Conservation (phyloP, 2,113 vertebrate genomes). For the Hystrix cristata region DNA sequence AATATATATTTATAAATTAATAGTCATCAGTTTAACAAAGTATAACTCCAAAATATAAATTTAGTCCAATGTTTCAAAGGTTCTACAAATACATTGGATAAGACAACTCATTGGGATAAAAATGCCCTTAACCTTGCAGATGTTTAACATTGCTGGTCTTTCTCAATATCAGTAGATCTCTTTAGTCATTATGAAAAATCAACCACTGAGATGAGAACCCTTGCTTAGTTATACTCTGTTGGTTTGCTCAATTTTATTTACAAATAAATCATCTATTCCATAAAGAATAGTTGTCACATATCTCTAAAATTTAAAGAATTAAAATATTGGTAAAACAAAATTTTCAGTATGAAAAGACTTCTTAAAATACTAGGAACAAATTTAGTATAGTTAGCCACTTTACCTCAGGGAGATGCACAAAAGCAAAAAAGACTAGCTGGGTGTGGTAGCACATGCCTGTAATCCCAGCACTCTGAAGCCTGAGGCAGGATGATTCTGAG, state of each 20-base stretch:
- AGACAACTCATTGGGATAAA: not conserved
- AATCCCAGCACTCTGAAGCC: not conserved
- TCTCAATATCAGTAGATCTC: not conserved
- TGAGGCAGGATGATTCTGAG: not conserved
- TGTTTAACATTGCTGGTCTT: not conserved
- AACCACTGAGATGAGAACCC: not conserved
- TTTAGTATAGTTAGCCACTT: not conserved
- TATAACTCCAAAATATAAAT: conserved; percentile 21
- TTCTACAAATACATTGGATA: not conserved
- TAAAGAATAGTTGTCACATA: not conserved
- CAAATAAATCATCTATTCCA: conserved; percentile 29
- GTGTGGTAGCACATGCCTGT: not conserved
- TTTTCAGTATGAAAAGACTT: not conserved
- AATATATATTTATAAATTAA: not conserved
- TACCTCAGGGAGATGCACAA: not conserved
- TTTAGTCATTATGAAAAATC: not conserved
- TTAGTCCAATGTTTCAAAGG: conserved; percentile 22
- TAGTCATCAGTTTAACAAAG: not conserved
- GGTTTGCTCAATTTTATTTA: conserved; percentile 9
- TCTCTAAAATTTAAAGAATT: not conserved
- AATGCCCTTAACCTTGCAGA: not conserved
- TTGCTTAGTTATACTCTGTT: not conserved
- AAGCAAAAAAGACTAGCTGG: not conserved
- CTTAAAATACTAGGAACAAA: conserved; percentile 15
- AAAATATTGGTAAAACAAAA: not conserved